phyloP scores from a whole-genome alignment of 2,113 vertebrate species.

The Mixornis gularis region DNA sequence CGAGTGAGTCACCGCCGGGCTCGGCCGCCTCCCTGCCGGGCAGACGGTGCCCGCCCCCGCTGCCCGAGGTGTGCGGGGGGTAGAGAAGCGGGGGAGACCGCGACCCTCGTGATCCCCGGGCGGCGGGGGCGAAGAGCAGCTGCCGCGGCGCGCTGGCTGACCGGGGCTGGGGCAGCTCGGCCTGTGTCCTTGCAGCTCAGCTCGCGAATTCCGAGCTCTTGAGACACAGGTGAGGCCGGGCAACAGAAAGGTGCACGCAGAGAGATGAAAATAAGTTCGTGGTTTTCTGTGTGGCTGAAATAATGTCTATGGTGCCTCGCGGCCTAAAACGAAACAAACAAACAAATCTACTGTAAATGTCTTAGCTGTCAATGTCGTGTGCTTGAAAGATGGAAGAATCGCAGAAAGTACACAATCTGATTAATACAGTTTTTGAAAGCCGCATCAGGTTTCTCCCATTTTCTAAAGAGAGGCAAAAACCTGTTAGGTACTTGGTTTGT shows the following conservation, averaged over 20 bases:
- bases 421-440: neutral
- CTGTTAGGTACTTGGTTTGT: neutral
- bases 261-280: neutral
- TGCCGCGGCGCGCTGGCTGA: neutral
- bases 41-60: neutral
- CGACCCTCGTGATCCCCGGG: fast-evolving
- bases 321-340: neutral
- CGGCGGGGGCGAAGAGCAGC: fast-evolving
- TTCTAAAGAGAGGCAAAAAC: neutral
- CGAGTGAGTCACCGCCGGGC: neutral
- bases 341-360: neutral
- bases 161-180: neutral
- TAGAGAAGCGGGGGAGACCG: neutral
- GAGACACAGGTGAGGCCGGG: neutral
- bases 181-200: neutral
- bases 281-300: neutral
- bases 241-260: neutral
- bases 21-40: neutral
- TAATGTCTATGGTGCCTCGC: neutral
- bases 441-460: neutral
- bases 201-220: neutral
- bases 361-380: neutral
- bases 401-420: neutral
- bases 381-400: neutral
- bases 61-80: neutral